Base-by-base conservation (phyloP, 2,113 vertebrate species). In the Garra rufa region DNA sequence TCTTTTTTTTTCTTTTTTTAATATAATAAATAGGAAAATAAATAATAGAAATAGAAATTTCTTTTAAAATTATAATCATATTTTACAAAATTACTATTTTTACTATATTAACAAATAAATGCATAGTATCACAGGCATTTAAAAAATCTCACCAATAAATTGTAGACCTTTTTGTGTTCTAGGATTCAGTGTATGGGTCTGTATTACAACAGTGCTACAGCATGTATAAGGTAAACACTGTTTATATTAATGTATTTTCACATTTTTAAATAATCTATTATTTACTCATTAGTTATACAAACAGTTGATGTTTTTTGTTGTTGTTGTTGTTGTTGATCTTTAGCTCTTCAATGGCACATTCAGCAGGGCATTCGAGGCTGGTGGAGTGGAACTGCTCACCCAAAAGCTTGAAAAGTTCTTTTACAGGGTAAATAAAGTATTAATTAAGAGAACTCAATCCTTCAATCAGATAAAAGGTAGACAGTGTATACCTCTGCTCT, bases 341-440 rank as follows among this genome's bases (percentile, higher is more conserved):
- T 70, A 99, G 98, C 96, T 99, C 88, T 99, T 99, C 91, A 99
- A 99, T 85, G 97, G 98, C 70, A 99, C 97, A 0, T 99, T 99
- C 91, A 86, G 88, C 87, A 96, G 94, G 93, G 94, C 96, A 48
- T 96, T 99, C 96, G 97, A 98, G 82, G 94, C 95, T 9, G 98
- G 97, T 10, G 97, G 97, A 43, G 94, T 98, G 74, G 96, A 96
- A 89, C 92, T 96, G 85, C 94, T 99, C 8, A 97, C 92, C 73
- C 97, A 98, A 87, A 97, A 97, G 91, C 90, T 99, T 85, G 97
- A 99, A 88, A 99, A 99, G 91, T 99, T 99, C 92, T 99, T 99
- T 91, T 98, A 97, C 93, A 94, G 98, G 94, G 98, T 99, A 94
- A 96, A 89, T 28, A 52, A 81, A 83, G 28, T 77, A 81, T 83